Percentiles rank a stretch among this genome's conserved stretches.
Conservation (phyloP, 2,113 vertebrate species). For the Eulacestoma nigropectus region DNA sequence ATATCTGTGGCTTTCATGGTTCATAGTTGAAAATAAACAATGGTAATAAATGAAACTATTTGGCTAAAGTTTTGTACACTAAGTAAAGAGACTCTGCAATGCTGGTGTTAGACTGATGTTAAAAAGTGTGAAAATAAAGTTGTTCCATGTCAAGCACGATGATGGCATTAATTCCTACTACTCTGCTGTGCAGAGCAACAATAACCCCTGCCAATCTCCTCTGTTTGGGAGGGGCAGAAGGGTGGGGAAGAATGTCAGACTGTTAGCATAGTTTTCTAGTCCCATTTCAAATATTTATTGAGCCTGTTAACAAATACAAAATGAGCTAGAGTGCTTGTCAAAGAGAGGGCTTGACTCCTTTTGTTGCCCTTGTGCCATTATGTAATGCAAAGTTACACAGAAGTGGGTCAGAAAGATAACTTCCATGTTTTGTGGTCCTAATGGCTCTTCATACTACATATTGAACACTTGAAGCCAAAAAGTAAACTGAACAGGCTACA, state of each 20-base stretch:
- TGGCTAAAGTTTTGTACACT: neutral
- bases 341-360: neutral
- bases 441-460: neutral
- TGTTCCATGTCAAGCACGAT: neutral
- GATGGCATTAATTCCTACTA: slow-evolving; percentile 11
- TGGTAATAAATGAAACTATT: neutral
- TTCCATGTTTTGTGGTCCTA: neutral
- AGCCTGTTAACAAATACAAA: neutral
- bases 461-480: neutral
- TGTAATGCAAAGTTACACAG: neutral
- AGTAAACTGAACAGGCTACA: neutral
- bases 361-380: neutral
- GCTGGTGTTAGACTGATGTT: neutral
- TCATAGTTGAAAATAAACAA: neutral
- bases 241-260: slow-evolving; percentile 16
- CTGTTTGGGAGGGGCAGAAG: neutral
- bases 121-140: slow-evolving; percentile 12
- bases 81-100: neutral
- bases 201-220: slow-evolving; percentile 35
- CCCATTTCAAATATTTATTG: neutral
- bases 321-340: neutral
- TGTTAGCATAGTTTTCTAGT: slow-evolving; percentile 21
- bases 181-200: slow-evolving; percentile 24
- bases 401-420: neutral
- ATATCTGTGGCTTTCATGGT: neutral